Evolutionary conservation across 2,888 invertebrate species (phyloP).

Genomic region (Dolichomitus sp.): DNA sequence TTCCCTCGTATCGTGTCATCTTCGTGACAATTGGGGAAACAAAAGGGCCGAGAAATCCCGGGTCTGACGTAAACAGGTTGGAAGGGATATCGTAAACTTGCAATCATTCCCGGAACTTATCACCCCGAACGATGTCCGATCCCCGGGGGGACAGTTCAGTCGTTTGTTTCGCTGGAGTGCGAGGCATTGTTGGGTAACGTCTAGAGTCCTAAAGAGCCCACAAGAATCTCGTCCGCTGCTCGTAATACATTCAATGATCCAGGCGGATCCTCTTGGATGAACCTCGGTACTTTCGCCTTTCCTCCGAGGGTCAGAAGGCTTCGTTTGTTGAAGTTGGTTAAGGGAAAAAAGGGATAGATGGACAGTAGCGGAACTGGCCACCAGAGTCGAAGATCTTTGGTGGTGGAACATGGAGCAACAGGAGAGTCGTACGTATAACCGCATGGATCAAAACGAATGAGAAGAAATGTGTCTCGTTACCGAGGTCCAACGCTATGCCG

Average conservation of each 20-base stretch:
- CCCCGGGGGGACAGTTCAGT: slow-evolving; percentile 9
- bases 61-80: slow-evolving; percentile 2
- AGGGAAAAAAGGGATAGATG: neutral
- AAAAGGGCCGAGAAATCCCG: neutral
- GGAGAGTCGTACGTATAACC: slow-evolving; percentile 52
- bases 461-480: slow-evolving; percentile 51
- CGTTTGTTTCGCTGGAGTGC: neutral
- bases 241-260: slow-evolving; percentile 43
- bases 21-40: slow-evolving; percentile 8
- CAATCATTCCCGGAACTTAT: slow-evolving; percentile 23
- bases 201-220: slow-evolving; percentile 12
- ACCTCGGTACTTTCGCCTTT: neutral
- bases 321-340: neutral
- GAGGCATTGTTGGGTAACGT: neutral
- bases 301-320: neutral
- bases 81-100: slow-evolving; percentile 11
- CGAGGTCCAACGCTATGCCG: slow-evolving; percentile 20
- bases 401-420: slow-evolving; percentile 39
- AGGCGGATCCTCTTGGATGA: slow-evolving; percentile 6
- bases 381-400: neutral
- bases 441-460: slow-evolving; percentile 55
- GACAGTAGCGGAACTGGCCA: neutral
- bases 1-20: neutral
- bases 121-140: neutral
- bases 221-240: slow-evolving; percentile 1